A percentile compares a stretch with the other conserved stretches of the same genome.
These are phyloP conservation scores for Himalopsyche tibetana DNA, from an alignment of 2,888 invertebrate genomes.

Conservation along the genomic window DNA sequence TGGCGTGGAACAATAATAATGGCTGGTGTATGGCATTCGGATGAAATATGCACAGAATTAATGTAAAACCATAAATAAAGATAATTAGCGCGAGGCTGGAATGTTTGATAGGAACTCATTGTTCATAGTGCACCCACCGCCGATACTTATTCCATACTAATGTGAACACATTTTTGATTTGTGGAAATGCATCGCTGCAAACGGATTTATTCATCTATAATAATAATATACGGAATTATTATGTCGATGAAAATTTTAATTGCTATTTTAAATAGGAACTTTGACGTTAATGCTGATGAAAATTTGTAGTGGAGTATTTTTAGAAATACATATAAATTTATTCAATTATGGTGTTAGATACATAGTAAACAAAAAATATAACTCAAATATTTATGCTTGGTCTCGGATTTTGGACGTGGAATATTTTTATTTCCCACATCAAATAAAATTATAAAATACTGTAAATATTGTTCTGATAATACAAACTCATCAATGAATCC, in stretches of 20 bases:
- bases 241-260: constrained; percentile 1
- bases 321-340: no score
- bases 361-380: no score
- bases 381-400: no score
- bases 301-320: no score
- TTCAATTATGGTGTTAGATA: no score
- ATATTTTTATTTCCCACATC: no score
- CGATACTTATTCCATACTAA: constrained; percentile 55
- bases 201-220: constrained; percentile 44
- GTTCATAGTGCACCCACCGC: constrained; percentile 53
- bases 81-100: constrained; percentile 65
- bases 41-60: constrained; percentile 65
- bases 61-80: constrained; percentile 66
- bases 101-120: constrained; percentile 65
- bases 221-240: constrained; percentile 8
- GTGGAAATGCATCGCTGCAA: constrained; percentile 61
- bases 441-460: no score
- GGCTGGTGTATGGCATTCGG: constrained; percentile 55
- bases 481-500: no score
- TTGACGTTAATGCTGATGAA: no score
- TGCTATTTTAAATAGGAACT: no score
- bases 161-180: constrained; percentile 66
- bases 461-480: no score
- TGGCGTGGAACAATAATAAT: constrained; percentile 54
- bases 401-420: no score